Percentiles rank a stretch among this genome's conserved stretches.
Conservation (phyloP, 2,797 vertebrate genomes). For the Cygnus olor region DNA sequence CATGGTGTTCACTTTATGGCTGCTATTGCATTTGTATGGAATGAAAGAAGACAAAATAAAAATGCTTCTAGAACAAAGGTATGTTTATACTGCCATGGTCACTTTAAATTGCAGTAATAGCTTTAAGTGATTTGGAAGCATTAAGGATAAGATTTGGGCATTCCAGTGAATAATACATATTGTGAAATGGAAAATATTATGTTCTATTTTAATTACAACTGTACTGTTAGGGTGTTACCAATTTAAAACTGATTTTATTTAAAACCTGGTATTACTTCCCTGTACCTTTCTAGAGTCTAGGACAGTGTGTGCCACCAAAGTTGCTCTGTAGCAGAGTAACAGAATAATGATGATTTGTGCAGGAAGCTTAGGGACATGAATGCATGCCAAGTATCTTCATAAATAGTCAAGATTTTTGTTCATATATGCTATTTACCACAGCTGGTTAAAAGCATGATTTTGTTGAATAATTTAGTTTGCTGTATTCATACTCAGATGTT, state of each 20-base stretch:
- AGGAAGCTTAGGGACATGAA: background rate
- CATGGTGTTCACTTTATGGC: slow-evolving; percentile 99
- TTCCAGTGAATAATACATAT: background rate
- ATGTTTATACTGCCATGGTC: background rate
- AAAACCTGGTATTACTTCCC: background rate
- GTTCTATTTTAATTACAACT: background rate
- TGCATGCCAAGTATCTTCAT: background rate
- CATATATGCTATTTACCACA: background rate
- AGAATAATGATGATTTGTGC: background rate
- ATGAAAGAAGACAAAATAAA: slow-evolving; percentile 92
- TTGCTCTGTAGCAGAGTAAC: background rate
- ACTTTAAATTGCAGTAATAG: background rate
- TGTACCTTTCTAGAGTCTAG: background rate
- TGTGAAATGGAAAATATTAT: background rate
- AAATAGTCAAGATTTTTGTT: background rate
- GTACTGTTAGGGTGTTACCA: background rate
- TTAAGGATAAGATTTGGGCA: background rate
- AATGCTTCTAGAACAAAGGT: slow-evolving; percentile 89
- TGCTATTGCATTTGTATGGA: slow-evolving; percentile 99
- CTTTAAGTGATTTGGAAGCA: background rate
- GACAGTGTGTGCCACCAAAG: too few species aligned
- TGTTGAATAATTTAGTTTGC: background rate
- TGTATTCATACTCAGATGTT: background rate
- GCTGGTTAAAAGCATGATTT: background rate
- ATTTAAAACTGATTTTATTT: background rate